phyloP scores from a whole-genome alignment of 2,888 invertebrate species.

The Stenchaetothrips biformis region DNA sequence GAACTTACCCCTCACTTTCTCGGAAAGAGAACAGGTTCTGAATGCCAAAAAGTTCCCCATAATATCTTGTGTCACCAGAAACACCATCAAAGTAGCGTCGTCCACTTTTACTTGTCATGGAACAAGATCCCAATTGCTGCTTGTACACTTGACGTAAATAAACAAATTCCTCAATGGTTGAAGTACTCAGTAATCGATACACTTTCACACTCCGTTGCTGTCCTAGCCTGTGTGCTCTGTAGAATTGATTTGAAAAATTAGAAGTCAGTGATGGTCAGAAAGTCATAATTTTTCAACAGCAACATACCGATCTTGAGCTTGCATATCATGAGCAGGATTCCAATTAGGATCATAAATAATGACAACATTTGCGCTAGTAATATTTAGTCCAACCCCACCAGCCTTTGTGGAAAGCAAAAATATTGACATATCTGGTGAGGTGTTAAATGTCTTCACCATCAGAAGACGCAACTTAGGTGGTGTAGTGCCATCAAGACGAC shows the following conservation, averaged over 20 bases:
- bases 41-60: not conserved
- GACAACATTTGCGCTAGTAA: constrained; percentile 6
- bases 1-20: not conserved
- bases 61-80: not conserved
- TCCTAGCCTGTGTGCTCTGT: not conserved
- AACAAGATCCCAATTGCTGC: not conserved
- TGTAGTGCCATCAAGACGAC: not conserved
- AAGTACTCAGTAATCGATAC: not conserved
- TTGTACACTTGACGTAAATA: constrained; percentile 2
- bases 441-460: not conserved
- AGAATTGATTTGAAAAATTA: not conserved
- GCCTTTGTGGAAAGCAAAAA: not conserved
- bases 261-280: not conserved
- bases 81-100: not conserved
- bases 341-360: constrained; percentile 9
- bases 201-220: not conserved
- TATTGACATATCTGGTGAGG: not conserved
- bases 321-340: not conserved
- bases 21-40: not conserved
- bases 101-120: not conserved
- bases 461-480: not conserved
- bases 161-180: constrained; percentile 8
- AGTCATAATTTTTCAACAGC: not conserved
- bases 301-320: constrained; percentile 1
- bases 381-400: constrained; percentile 3